phyloP scores from a whole-genome alignment of 2,888 invertebrate genomes.

The Falcaria lacertinaria region DNA sequence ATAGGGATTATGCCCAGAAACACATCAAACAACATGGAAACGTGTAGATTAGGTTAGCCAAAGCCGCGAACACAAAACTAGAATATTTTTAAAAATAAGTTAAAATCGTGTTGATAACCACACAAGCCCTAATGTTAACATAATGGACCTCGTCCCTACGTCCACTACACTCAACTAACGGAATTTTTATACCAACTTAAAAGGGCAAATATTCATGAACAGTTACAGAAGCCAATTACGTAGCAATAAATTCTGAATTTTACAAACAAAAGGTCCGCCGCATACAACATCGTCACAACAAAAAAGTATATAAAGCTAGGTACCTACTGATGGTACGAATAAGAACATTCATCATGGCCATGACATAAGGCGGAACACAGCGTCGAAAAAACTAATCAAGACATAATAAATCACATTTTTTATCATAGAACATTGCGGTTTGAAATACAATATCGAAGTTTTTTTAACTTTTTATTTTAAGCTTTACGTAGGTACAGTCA shows the following conservation, averaged over 20 bases:
- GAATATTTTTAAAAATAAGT: conserved; percentile 4
- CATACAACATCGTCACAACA: not conserved
- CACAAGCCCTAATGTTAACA: conserved; percentile 21
- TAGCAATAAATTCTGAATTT: conserved; percentile 16
- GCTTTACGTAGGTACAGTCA: conserved; percentile 9
- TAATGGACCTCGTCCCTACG: conserved; percentile 24
- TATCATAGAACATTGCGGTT: conserved; percentile 25
- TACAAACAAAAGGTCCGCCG: too few relatives aligned
- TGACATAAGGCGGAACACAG: not conserved
- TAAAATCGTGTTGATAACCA: conserved; percentile 8
- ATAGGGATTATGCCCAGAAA: too few relatives aligned
- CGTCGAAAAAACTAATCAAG: conserved; percentile 24
- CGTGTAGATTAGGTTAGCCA: too few relatives aligned
- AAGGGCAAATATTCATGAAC: conserved; percentile 1
- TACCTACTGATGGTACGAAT: too few relatives aligned
- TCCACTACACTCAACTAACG: conserved; percentile 10
- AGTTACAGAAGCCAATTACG: conserved; percentile 14
- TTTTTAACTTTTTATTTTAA: conserved; percentile 12
- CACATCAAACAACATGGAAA: too few relatives aligned
- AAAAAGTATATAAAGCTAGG: not conserved
- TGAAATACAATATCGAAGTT: conserved; percentile 29
- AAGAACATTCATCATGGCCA: not conserved
- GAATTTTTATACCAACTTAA: conserved; percentile 1
- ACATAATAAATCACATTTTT: conserved; percentile 40
- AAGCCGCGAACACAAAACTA: too few relatives aligned